Evolutionary conservation across 2,113 vertebrate genomes (phyloP).

Genomic region (Sardina pilchardus): DNA sequence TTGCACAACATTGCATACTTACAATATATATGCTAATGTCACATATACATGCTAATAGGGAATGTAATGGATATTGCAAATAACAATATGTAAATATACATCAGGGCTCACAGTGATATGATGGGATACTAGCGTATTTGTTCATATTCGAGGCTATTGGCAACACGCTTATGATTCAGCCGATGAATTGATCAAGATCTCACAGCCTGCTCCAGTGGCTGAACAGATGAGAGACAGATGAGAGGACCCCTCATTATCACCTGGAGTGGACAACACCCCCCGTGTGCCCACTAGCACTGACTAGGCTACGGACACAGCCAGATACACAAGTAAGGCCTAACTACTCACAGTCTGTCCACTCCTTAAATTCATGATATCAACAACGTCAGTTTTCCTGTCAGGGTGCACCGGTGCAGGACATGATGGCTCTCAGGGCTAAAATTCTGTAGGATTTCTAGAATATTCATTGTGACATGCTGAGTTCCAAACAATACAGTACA

Average conservation of each 20-base stretch:
- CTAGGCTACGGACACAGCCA: too few relatives aligned
- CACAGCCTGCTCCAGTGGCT: background rate
- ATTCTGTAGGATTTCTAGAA: too few relatives aligned
- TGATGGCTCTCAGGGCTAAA: too few relatives aligned
- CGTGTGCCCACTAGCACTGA: too few relatives aligned
- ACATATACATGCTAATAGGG: background rate
- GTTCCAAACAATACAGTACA: too few relatives aligned
- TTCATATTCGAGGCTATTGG: background rate
- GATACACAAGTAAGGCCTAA: too few relatives aligned
- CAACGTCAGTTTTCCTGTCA: background rate
- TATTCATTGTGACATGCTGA: too few relatives aligned
- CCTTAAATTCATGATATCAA: background rate
- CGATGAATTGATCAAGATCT: background rate
- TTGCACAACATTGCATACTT: background rate
- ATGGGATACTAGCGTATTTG: background rate
- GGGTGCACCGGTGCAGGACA: background rate
- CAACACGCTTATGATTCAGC: background rate
- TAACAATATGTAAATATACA: background rate
- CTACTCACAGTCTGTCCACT: too few relatives aligned
- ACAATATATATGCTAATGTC: conserved; percentile 9
- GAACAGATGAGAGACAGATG: background rate
- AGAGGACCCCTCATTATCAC: too few relatives aligned
- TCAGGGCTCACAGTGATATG: background rate
- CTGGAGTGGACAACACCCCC: too few relatives aligned
- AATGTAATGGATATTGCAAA: background rate